phyloP scores from a whole-genome alignment of 1,140 invertebrate genomes.

The Anoplolepis gracilipes region DNA sequence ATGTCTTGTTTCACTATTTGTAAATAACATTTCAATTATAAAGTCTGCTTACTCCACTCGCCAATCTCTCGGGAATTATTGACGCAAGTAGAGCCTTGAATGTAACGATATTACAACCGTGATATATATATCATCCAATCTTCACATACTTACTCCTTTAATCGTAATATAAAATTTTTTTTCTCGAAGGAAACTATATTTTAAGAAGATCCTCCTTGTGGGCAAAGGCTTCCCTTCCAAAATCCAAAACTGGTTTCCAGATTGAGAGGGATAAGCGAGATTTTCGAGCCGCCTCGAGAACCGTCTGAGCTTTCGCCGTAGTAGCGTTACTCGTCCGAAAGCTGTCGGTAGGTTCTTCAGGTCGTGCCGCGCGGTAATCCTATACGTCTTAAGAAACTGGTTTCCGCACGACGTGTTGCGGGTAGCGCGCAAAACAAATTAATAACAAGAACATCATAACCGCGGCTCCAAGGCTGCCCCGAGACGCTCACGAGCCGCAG shows the following conservation, averaged over 20 bases:
- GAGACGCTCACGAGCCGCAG: conserved; percentile 69
- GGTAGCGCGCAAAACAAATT: conserved; percentile 78
- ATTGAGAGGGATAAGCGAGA: conserved; percentile 63
- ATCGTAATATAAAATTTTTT: conserved; percentile 42
- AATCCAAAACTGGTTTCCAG: conserved; percentile 68
- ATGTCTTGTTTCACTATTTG: not conserved
- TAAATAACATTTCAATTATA: conserved; percentile 21
- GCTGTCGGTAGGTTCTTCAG: conserved; percentile 73
- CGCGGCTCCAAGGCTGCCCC: conserved; percentile 72
- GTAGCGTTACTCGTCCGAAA: conserved; percentile 72
- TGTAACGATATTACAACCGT: not conserved
- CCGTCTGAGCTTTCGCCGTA: conserved; percentile 67
- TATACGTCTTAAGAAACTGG: conserved; percentile 78
- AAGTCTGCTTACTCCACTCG: conserved; percentile 18
- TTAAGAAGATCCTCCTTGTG: conserved; percentile 5
- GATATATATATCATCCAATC: conserved; percentile 23
- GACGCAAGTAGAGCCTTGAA: not conserved
- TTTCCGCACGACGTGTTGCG: conserved; percentile 76
- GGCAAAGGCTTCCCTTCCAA: conserved; percentile 30
- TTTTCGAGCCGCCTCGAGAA: conserved; percentile 49
- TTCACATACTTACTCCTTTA: not conserved
- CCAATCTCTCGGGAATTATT: conserved; percentile 1
- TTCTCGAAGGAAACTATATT: not conserved
- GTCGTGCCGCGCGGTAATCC: conserved; percentile 72
- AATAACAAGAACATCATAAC: conserved; percentile 80